A percentile compares a stretch with the other conserved stretches of the same genome.
phyloP scores from a whole-genome alignment of 2,113 vertebrate species.

The Pelodiscus sinensis region DNA sequence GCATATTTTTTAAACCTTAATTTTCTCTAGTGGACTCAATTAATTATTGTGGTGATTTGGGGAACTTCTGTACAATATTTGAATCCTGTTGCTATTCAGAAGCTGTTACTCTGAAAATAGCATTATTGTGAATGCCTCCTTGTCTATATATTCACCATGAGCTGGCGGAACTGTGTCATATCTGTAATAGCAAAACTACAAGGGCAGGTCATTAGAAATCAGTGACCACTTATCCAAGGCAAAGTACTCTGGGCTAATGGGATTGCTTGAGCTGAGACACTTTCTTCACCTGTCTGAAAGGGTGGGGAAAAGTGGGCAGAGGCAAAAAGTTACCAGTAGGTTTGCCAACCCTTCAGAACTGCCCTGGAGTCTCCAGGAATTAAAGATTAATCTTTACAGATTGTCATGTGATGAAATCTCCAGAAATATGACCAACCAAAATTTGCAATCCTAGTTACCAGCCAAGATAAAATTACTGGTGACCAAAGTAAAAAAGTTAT shows the following conservation, averaged over 20 bases:
- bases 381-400: too few relatives aligned
- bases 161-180: neutral
- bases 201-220: neutral
- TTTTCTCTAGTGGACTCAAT: rapidly evolving
- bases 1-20: neutral
- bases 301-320: neutral
- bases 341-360: too few relatives aligned
- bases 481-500: neutral
- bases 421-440: too few relatives aligned
- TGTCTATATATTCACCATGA: neutral
- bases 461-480: too few relatives aligned
- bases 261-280: neutral
- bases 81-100: neutral
- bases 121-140: neutral
- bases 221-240: neutral
- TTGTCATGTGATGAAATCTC: too few relatives aligned
- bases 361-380: too few relatives aligned
- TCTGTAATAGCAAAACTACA: neutral
- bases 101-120: neutral
- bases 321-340: neutral
- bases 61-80: neutral
- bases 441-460: too few relatives aligned
- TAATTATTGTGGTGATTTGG: neutral
- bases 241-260: neutral
- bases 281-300: neutral